Evolutionary conservation across 2,113 vertebrate genomes (phyloP).

Genomic region (Osmerus eperlanus): DNA sequence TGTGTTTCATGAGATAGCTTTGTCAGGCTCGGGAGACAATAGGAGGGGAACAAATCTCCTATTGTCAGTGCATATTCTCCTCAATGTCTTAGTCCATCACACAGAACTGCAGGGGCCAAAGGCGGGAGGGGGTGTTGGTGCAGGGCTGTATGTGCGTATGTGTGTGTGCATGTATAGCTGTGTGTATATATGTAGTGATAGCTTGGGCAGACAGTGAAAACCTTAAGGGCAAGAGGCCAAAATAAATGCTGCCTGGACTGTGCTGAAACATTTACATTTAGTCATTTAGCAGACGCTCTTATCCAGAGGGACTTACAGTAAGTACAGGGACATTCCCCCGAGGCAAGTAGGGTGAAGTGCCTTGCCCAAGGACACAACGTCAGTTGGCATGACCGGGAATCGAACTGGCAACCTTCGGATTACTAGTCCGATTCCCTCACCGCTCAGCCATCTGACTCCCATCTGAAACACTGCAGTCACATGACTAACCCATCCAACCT

Average conservation of each 20-base stretch:
- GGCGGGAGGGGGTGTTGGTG: constrained; percentile 30
- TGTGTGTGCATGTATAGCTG: neutral
- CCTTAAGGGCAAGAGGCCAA: constrained; percentile 53
- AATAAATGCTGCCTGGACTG: constrained; percentile 44
- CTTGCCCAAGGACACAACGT: no score
- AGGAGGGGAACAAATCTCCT: constrained; percentile 56
- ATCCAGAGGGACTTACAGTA: no score
- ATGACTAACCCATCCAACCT: constrained; percentile 44
- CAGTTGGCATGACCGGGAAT: no score
- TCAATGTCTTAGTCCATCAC: constrained; percentile 41
- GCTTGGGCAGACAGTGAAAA: constrained; percentile 25
- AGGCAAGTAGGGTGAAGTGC: no score
- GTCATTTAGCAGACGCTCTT: no score
- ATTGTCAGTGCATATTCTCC: constrained; percentile 59
- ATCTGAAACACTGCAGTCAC: constrained; percentile 41
- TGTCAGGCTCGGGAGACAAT: constrained; percentile 46
- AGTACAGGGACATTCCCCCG: no score
- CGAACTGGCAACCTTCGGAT: no score
- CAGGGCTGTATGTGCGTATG: constrained; percentile 5
- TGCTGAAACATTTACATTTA: constrained; percentile 10
- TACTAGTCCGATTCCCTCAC: no score
- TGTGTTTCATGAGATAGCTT: constrained; percentile 42
- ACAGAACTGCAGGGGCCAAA: constrained; percentile 38
- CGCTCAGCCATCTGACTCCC: no score
- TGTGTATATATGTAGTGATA: neutral